Conservation (phyloP, 2,113 vertebrate genomes). For the Connochaetes taurinus region DNA sequence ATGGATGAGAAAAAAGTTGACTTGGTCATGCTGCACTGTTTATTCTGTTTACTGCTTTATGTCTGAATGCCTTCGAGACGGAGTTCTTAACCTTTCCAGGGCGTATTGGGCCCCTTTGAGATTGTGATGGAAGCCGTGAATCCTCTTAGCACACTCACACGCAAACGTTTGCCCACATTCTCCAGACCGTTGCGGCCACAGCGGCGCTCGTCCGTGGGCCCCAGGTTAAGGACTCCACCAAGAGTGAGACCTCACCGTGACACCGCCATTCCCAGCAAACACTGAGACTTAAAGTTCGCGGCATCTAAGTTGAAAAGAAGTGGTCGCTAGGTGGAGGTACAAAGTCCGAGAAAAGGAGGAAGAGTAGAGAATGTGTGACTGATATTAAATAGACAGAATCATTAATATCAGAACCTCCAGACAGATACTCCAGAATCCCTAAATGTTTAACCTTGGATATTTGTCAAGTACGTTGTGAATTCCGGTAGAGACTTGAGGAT, state of each 20-base stretch:
- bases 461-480: background rate
- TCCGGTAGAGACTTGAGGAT: background rate
- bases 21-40: background rate
- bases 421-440: background rate
- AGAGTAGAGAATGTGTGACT: slow-evolving; percentile 55
- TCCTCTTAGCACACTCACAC: background rate
- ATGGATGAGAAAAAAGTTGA: background rate
- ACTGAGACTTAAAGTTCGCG: slow-evolving; percentile 25
- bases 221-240: background rate
- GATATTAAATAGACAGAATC: slow-evolving; percentile 68
- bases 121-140: background rate
- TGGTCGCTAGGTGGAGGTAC: slow-evolving; percentile 65
- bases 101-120: background rate
- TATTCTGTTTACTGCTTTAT: background rate
- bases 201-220: accelerated
- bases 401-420: slow-evolving; percentile 22
- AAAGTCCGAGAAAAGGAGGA: slow-evolving; percentile 69
- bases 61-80: background rate
- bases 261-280: accelerated
- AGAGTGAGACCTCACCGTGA: background rate
- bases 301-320: slow-evolving; percentile 39
- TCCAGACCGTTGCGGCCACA: background rate
- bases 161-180: background rate
- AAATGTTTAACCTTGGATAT: background rate
- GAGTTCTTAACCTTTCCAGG: background rate